Evolutionary conservation across 2,113 vertebrate species (phyloP).

Genomic region (Ophthalmolycus amberensis): DNA sequence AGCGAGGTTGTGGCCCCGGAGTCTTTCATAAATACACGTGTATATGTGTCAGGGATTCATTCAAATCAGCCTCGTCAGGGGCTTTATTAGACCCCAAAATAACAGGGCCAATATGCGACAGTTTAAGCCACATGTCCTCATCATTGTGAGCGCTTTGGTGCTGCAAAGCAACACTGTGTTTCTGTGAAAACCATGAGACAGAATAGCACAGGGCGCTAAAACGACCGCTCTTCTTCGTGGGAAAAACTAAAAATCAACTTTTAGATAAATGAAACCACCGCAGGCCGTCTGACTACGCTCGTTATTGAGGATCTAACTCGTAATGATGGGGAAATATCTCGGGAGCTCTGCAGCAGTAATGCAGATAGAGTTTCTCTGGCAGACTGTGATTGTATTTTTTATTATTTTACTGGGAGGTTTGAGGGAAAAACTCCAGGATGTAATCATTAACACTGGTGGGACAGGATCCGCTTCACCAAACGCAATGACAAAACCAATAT

Average conservation of each 20-base stretch:
- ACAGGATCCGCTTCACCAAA: not conserved
- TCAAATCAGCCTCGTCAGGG: slow-evolving; percentile 32
- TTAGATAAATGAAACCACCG: not conserved
- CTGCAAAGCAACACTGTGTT: slow-evolving; percentile 29
- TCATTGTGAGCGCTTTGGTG: slow-evolving; percentile 21
- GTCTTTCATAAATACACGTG: not conserved
- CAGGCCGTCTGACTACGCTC: slow-evolving; percentile 8
- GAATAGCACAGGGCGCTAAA: not conserved
- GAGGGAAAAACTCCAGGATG: not conserved
- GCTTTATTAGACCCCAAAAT: slow-evolving; percentile 31
- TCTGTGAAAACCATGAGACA: slow-evolving; percentile 8
- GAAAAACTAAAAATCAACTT: slow-evolving; percentile 10
- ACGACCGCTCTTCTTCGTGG: not conserved
- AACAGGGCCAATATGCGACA: slow-evolving; percentile 8
- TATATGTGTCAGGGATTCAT: slow-evolving; percentile 3
- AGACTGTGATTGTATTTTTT: not conserved
- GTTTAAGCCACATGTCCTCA: slow-evolving; percentile 42
- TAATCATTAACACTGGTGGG: not conserved
- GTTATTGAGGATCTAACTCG: not conserved
- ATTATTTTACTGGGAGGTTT: not conserved
- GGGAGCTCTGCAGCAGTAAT: not conserved
- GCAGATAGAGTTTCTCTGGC: not conserved
- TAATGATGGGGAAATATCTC: not conserved
- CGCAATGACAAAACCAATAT: not conserved
- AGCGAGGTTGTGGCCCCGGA: not conserved